These are phyloP conservation scores for Paracanthobrama guichenoti DNA, from an alignment of 2,113 vertebrate species.

Conservation along the genomic window DNA sequence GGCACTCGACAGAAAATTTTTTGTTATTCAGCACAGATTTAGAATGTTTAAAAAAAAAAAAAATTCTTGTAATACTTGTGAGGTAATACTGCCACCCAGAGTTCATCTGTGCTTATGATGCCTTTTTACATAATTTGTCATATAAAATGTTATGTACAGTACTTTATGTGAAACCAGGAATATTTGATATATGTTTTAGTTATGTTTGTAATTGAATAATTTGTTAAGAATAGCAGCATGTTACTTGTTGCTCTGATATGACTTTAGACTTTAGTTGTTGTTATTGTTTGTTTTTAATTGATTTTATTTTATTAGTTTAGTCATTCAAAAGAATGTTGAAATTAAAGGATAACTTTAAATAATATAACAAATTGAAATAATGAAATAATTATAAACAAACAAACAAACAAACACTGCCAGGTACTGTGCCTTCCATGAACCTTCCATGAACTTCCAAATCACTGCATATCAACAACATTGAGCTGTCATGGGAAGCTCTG, in stretches of 20 bases:
- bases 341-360: too few species aligned
- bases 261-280: not conserved
- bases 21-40: not conserved
- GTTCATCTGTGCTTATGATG: not conserved
- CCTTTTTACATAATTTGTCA: too few species aligned
- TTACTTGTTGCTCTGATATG: not conserved
- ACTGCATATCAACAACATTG: not conserved
- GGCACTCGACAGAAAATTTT: not conserved
- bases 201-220: not conserved
- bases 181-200: not conserved
- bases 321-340: too few species aligned
- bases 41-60: not conserved
- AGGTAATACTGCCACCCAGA: conserved; percentile 41
- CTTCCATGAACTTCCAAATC: not conserved
- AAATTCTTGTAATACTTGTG: not conserved
- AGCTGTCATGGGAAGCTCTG: not conserved
- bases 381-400: too few species aligned
- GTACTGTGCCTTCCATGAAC: not conserved
- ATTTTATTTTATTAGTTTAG: too few species aligned
- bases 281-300: too few species aligned
- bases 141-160: not conserved
- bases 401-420: too few species aligned
- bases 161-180: not conserved
- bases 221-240: not conserved
- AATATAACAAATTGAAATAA: too few species aligned